Base-by-base conservation (phyloP, 2,888 invertebrate genomes). In the Drosophila macrospina region DNA sequence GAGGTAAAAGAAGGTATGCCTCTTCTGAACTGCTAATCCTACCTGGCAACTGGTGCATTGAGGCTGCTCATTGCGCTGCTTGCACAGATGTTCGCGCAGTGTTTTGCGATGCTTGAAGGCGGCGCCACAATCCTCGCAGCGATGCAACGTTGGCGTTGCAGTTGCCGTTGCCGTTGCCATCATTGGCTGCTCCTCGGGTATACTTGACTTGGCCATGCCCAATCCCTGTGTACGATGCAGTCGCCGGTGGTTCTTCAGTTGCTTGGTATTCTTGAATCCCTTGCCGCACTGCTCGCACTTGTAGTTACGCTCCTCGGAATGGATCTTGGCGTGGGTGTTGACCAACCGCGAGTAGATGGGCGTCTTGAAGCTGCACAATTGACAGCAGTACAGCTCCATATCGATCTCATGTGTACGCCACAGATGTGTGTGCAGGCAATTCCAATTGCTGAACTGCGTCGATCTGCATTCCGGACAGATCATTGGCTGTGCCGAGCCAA, bases 341-440 rank as follows among this genome's bases (percentile, higher is more conserved):
- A 94, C 93, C 51, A 97, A 92, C 75, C 95, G 94, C 62, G 95
- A 95, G 69, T 94, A 93, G 82, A 95, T 95, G 69, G 93, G 94
- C 0, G 95, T 95, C 91, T 96, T 96, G 86, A 95, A 96, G 30
- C 94, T 94, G 88, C 97, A 97, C 69, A 95, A 92, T 78, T 95
- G 94, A 91, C 97, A 97, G 2, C 95, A 94, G 51, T 95, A 95
- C 44, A 97, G 91, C 86, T 97, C 97, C 93, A 97, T 94, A 87
- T 97, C 97, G 8, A 97, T 93, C 47, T 94, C 93, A 90, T 97
- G 97, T 0, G 92, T 88, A 51, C 95, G 94, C 97, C 97, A 97
- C 47, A 97, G 92, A 89, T 97, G 97, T 3, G 95, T 94, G 67
- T 96, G 95, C n/a, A 97, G 89, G 0, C 94, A 93, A 78, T 95